Conservation (phyloP, 2,888 invertebrate genomes). For the Ethmia dodecea region DNA sequence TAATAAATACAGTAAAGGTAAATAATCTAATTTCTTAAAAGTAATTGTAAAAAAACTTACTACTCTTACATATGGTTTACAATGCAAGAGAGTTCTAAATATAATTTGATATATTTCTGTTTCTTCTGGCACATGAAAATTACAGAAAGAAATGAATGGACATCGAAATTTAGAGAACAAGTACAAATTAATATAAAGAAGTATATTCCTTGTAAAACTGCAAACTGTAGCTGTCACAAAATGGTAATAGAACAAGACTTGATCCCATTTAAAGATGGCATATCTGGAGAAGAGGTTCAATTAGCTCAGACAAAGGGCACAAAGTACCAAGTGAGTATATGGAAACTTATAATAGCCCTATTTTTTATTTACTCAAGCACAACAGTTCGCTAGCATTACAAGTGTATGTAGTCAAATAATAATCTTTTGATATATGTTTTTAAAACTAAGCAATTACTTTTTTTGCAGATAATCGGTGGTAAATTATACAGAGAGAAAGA, state of each 20-base stretch:
- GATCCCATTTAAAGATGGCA: constrained; percentile 82
- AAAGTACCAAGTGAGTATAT: constrained; percentile 54
- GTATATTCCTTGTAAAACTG: constrained; percentile 74
- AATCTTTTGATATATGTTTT: not conserved
- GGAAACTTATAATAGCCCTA: too few species aligned
- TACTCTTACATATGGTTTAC: not conserved
- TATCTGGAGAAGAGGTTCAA: constrained; percentile 81
- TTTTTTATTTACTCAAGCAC: too few species aligned
- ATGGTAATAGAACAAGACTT: constrained; percentile 83
- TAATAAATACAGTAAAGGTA: constrained; percentile 28
- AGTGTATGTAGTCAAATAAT: not conserved
- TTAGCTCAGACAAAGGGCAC: constrained; percentile 65
- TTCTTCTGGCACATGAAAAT: constrained; percentile 13
- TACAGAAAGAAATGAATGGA: constrained; percentile 68
- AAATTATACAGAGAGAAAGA: constrained; percentile 88
- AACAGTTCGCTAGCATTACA: not conserved
- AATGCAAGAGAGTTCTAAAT: not conserved
- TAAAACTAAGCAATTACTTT: not conserved
- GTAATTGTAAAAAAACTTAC: not conserved
- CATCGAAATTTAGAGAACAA: constrained; percentile 46
- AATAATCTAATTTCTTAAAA: not conserved
- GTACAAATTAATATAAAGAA: constrained; percentile 68
- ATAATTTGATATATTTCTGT: not conserved
- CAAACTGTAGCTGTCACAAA: constrained; percentile 81
- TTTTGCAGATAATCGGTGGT: constrained; percentile 89